A percentile compares a stretch with the other conserved stretches of the same genome.
Evolutionary conservation across 2,113 vertebrate genomes (phyloP).

Genomic region (Xyrauchen texanus): DNA sequence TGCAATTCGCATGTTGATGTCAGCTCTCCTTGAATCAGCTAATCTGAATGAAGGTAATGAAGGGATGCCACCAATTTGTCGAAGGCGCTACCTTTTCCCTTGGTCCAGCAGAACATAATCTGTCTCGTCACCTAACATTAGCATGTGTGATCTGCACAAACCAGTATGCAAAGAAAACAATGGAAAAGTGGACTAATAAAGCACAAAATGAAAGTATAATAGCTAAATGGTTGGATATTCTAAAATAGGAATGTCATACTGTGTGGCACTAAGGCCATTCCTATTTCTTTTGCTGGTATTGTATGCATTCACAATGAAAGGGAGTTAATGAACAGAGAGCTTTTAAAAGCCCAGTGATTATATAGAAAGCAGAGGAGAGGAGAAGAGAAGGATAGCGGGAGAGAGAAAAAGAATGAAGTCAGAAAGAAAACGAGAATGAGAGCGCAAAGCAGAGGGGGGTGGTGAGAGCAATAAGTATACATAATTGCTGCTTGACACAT

Average conservation of each 20-base stretch:
- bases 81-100: constrained; percentile 65
- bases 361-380: constrained; percentile 67
- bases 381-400: constrained; percentile 41
- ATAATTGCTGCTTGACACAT: constrained; percentile 84
- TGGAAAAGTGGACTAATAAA: constrained; percentile 72
- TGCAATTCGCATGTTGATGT: constrained; percentile 44
- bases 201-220: constrained; percentile 68
- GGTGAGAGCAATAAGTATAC: constrained; percentile 76
- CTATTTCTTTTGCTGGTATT: constrained; percentile 69
- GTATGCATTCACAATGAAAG: constrained; percentile 69
- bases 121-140: constrained; percentile 74
- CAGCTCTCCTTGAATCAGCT: constrained; percentile 53
- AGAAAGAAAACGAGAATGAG: constrained; percentile 19
- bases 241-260: constrained; percentile 72
- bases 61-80: constrained; percentile 63
- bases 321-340: constrained; percentile 72
- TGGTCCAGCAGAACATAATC: constrained; percentile 73
- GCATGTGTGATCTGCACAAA: constrained; percentile 68
- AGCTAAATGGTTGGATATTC: constrained; percentile 70
- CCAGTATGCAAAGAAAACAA: constrained; percentile 72
- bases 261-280: constrained; percentile 65
- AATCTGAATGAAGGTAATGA: constrained; percentile 64
- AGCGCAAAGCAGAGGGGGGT: constrained; percentile 50
- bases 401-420: constrained; percentile 45
- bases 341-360: constrained; percentile 78